Evolutionary conservation across 2,797 vertebrate species (phyloP).

Genomic region (Arremon brunneinucha): DNA sequence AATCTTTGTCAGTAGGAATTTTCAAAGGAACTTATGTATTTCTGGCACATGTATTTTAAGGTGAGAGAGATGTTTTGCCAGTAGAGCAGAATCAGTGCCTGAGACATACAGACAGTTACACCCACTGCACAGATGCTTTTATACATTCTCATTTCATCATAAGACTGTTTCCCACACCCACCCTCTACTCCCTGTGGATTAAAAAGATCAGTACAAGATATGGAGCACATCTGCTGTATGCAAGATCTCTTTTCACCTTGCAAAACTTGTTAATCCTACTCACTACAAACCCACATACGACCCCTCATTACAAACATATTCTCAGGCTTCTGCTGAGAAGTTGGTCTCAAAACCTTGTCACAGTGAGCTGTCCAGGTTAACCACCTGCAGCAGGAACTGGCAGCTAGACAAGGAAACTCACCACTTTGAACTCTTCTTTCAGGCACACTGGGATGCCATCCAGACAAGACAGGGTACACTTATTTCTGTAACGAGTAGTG

Average conservation of each 20-base stretch:
- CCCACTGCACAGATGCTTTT: neutral
- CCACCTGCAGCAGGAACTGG: neutral
- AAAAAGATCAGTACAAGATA: neutral
- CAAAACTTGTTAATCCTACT: neutral
- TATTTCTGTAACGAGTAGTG: conserved; percentile 59
- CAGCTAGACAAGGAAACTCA: conserved; percentile 15
- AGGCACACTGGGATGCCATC: conserved; percentile 72
- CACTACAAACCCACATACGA: neutral
- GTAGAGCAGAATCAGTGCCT: neutral
- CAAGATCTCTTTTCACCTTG: neutral
- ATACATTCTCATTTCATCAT: neutral
- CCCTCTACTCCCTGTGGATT: neutral
- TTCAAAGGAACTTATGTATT: neutral
- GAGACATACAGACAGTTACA: neutral
- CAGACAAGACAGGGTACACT: conserved; percentile 62
- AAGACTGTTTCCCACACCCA: neutral
- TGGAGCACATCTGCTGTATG: neutral
- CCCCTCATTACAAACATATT: neutral
- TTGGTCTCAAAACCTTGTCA: neutral
- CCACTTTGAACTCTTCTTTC: conserved; percentile 73
- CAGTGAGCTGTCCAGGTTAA: neutral
- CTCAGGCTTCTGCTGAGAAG: neutral
- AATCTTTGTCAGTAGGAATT: neutral
- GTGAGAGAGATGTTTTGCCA: neutral
- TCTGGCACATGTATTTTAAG: neutral